A percentile compares a stretch with the other conserved stretches of the same genome.
These are phyloP conservation scores for Hedya salicella DNA, from an alignment of 2,888 invertebrate species.

Conservation along the genomic window DNA sequence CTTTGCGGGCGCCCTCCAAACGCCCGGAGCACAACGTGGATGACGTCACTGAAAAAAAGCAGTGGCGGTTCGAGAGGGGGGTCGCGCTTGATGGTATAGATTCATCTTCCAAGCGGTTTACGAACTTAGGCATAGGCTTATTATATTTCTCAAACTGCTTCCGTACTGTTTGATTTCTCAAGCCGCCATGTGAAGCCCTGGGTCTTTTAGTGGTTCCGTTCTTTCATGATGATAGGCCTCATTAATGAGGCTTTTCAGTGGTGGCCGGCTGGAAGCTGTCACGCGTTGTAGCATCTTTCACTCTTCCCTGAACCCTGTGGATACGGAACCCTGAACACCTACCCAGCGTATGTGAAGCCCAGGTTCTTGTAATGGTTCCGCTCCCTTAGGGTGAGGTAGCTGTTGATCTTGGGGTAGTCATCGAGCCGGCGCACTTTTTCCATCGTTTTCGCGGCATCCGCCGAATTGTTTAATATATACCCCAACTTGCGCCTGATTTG, in stretches of 20 bases:
- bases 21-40: slow-evolving; percentile 5
- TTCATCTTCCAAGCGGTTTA: no score
- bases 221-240: no score
- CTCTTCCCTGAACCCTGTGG: background rate
- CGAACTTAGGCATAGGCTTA: no score
- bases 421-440: background rate
- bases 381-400: background rate
- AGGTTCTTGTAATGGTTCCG: slow-evolving; percentile 8
- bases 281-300: no score
- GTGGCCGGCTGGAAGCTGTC: no score
- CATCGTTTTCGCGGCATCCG: background rate
- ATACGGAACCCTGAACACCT: background rate
- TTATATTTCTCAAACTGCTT: no score
- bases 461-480: background rate
- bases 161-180: no score
- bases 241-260: no score
- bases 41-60: background rate
- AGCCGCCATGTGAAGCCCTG: no score
- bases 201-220: no score
- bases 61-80: no score
- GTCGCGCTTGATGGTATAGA: no score
- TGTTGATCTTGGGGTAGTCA: background rate
- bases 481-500: background rate
- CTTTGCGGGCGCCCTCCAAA: background rate
- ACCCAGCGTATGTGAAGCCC: slow-evolving; percentile 12